A percentile compares a stretch with the other conserved stretches of the same genome.
Evolutionary conservation across 2,113 vertebrate genomes (phyloP).

Genomic region (Corythoichthys haematopterus): DNA sequence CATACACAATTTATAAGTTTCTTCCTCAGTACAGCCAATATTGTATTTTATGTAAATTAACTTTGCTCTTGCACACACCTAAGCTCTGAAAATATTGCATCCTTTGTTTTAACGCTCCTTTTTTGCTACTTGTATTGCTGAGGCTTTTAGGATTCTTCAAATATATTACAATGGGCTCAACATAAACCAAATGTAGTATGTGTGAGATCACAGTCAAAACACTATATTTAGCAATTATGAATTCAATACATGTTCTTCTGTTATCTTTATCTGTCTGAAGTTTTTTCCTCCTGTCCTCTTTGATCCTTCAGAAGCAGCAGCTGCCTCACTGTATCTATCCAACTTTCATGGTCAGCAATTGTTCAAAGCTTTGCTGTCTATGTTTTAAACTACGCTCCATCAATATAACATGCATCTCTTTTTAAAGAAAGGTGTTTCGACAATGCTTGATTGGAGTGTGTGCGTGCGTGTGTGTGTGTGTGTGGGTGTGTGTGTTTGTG

Average conservation of each 20-base stretch:
- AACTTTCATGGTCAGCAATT: conserved; percentile 62
- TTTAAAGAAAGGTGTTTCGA: conserved; percentile 10
- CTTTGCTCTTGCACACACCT: too few relatives aligned
- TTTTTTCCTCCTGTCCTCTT: conserved; percentile 23
- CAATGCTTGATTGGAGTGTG: conserved; percentile 13
- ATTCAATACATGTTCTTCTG: background rate
- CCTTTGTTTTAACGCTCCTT: conserved; percentile 6
- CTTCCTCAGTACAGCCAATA: background rate
- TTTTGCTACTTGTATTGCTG: conserved; percentile 1
- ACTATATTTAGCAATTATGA: background rate
- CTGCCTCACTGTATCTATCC: conserved; percentile 62
- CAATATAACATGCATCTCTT: conserved; percentile 22
- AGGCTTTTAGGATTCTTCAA: background rate
- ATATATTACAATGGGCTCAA: background rate
- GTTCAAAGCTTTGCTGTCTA: background rate
- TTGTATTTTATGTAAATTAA: background rate
- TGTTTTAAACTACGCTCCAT: conserved; percentile 17
- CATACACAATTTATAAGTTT: conserved; percentile 3
- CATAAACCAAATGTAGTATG: background rate
- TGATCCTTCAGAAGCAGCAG: conserved; percentile 49
- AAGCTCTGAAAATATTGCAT: conserved; percentile 13
- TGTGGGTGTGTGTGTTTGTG: conserved; percentile 13
- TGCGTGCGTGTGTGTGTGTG: background rate
- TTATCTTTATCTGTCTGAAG: conserved; percentile 19
- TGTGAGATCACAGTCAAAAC: background rate